phyloP scores from a whole-genome alignment of 1,140 invertebrate species.

The Phortica variegata region DNA sequence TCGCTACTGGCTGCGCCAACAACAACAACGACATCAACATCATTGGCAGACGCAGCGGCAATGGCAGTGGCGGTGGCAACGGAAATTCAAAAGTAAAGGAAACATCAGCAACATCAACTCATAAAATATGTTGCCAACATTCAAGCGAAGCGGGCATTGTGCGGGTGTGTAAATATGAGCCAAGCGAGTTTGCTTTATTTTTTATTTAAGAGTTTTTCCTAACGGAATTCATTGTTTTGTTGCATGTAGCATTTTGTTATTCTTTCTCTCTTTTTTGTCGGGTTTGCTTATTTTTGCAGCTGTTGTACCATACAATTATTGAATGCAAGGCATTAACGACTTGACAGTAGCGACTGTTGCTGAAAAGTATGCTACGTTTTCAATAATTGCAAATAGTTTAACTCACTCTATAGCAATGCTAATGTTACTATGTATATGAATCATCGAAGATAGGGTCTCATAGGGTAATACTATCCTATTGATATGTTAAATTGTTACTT shows the following conservation, averaged over 20 bases:
- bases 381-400: background rate
- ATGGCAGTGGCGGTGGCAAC: too few relatives aligned
- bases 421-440: background rate
- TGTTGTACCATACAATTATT: too few relatives aligned
- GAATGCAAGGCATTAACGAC: too few relatives aligned
- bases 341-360: too few relatives aligned
- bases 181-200: constrained; percentile 35
- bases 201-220: constrained; percentile 44
- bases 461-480: background rate
- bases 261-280: background rate
- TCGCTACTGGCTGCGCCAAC: constrained; percentile 24
- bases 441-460: background rate
- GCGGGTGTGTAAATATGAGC: too few relatives aligned
- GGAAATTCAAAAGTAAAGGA: too few relatives aligned
- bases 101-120: constrained; percentile 19
- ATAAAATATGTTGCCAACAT: constrained; percentile 50
- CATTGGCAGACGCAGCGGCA: too few relatives aligned
- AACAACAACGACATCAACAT: too few relatives aligned
- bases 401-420: background rate
- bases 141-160: background rate
- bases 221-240: constrained; percentile 18
- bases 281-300: background rate
- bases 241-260: constrained; percentile 18
- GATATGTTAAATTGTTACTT: background rate
- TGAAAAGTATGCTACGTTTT: too few relatives aligned